phyloP scores from a whole-genome alignment of 2,888 invertebrate genomes.

The Leuctra nigra region DNA sequence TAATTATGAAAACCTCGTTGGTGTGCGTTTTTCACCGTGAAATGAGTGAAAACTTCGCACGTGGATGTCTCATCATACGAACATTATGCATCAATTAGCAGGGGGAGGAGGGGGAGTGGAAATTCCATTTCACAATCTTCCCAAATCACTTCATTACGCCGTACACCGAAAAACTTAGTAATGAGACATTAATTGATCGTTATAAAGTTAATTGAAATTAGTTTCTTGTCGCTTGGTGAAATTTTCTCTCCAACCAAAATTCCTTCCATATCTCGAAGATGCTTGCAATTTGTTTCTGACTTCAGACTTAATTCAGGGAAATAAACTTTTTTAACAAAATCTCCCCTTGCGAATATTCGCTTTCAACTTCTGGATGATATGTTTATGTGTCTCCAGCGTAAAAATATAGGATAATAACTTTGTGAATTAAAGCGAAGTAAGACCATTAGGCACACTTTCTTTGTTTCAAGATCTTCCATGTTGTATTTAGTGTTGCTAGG shows the following conservation, averaged over 20 bases:
- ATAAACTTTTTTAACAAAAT: not conserved
- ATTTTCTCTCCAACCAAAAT: not conserved
- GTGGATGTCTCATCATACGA: too few relatives aligned
- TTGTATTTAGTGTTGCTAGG: not conserved
- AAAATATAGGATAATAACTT: slow-evolving; percentile 2
- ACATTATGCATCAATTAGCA: too few relatives aligned
- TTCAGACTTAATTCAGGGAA: too few relatives aligned
- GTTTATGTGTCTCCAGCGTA: not conserved
- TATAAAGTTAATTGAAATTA: slow-evolving; percentile 21
- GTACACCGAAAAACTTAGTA: slow-evolving; percentile 13
- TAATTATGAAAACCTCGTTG: not conserved
- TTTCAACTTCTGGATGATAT: not conserved
- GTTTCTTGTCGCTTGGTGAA: slow-evolving; percentile 13
- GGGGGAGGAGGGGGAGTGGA: not conserved
- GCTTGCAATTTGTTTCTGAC: too few relatives aligned
- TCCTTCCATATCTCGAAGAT: not conserved
- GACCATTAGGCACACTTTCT: slow-evolving; percentile 2
- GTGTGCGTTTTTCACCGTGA: not conserved
- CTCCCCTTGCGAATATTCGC: not conserved
- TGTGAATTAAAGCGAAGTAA: slow-evolving; percentile 4
- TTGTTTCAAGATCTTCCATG: slow-evolving; percentile 2
- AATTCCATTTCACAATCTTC: not conserved
- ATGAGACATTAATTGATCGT: slow-evolving; percentile 21
- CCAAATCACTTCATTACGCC: slow-evolving; percentile 19
- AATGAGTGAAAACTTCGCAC: not conserved